These are phyloP conservation scores for Tychaedon coryphoeus DNA, from an alignment of 2,113 vertebrate genomes.

Conservation along the genomic window DNA sequence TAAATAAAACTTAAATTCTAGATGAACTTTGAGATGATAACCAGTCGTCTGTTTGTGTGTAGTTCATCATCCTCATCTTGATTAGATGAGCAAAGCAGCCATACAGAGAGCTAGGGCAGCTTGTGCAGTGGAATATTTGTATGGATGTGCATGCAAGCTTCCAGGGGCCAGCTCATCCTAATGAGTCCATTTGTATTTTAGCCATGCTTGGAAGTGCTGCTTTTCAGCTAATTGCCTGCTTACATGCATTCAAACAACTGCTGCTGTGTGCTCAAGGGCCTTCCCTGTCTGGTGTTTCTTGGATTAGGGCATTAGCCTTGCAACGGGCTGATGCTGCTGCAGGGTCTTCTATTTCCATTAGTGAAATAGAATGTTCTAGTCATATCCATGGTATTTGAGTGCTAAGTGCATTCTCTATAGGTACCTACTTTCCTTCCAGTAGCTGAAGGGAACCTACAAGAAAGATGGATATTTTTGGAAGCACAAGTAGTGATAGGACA, in stretches of 20 bases:
- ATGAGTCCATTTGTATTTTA: neutral
- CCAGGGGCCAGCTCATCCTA: fast-evolving
- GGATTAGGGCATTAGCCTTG: neutral
- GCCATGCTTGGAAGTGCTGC: neutral
- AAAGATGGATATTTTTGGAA: neutral
- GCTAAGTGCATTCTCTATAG: neutral
- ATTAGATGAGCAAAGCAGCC: neutral
- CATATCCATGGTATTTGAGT: neutral
- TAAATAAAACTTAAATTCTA: neutral
- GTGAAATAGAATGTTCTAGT: neutral
- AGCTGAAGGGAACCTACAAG: neutral
- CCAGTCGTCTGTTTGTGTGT: neutral
- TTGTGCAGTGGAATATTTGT: neutral
- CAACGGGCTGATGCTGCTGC: neutral
- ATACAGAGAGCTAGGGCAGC: neutral
- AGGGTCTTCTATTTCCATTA: neutral
- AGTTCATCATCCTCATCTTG: neutral
- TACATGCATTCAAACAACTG: neutral
- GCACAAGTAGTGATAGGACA: neutral
- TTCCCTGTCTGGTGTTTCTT: neutral
- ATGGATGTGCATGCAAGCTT: neutral
- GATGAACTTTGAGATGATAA: neutral
- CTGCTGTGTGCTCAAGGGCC: neutral
- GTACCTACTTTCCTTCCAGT: neutral
- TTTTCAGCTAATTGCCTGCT: neutral